phyloP scores from a whole-genome alignment of 2,888 invertebrate genomes.

The Ochropleura leucogaster region DNA sequence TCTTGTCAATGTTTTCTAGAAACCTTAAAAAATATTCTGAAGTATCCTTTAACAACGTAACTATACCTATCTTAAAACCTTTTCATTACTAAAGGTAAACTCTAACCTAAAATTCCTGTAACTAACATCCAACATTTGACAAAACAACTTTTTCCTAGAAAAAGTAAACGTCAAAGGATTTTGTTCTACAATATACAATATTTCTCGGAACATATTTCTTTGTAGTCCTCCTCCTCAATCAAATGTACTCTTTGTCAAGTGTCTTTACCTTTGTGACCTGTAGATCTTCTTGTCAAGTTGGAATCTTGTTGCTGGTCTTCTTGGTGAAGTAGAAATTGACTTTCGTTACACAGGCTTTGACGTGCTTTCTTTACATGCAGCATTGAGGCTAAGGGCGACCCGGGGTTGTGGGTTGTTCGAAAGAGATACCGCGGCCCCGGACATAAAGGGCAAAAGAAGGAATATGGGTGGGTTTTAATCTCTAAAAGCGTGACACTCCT shows the following conservation, averaged over 20 bases:
- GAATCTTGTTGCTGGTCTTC: conserved; percentile 24
- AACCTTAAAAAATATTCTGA: too few species aligned
- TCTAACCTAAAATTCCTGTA: conserved; percentile 20
- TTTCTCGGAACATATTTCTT: conserved; percentile 55
- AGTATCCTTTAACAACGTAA: background rate
- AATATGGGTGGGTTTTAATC: too few species aligned
- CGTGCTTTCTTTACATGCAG: background rate
- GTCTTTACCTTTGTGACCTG: conserved; percentile 36
- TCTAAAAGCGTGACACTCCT: too few species aligned
- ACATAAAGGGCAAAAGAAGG: too few species aligned
- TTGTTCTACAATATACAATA: conserved; percentile 44
- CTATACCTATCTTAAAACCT: background rate
- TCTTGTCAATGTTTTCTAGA: too few species aligned
- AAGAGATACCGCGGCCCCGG: too few species aligned
- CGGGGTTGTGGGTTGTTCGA: too few species aligned
- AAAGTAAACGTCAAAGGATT: conserved; percentile 36
- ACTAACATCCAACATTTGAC: conserved; percentile 16
- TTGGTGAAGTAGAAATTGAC: conserved; percentile 2
- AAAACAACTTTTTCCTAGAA: conserved; percentile 26
- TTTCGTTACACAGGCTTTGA: background rate
- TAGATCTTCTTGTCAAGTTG: conserved; percentile 7
- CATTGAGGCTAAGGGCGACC: background rate
- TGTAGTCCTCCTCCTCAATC: conserved; percentile 52
- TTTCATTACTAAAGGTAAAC: conserved; percentile 13
- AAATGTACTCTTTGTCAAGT: conserved; percentile 47